Percentiles rank a stretch among this genome's conserved stretches.
Evolutionary conservation across 1,140 invertebrate genomes (phyloP).

Genomic region (Drosophila trapezifrons): DNA sequence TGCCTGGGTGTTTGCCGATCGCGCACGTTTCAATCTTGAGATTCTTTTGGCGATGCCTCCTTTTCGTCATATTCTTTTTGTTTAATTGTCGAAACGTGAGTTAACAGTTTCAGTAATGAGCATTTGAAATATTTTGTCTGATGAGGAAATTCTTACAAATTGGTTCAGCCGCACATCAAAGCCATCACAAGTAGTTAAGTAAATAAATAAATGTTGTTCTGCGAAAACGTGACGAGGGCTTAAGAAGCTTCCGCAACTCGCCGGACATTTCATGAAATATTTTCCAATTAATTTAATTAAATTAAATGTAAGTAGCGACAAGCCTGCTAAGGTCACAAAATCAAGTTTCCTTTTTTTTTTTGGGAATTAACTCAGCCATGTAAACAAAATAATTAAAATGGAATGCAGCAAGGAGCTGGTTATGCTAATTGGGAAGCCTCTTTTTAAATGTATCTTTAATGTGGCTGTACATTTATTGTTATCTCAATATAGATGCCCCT

Average conservation of each 20-base stretch:
- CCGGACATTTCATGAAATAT: slow-evolving; percentile 1
- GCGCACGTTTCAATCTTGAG: slow-evolving; percentile 69
- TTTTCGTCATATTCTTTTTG: slow-evolving; percentile 23
- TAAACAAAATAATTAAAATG: slow-evolving; percentile 64
- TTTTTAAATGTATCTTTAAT: slow-evolving; percentile 16
- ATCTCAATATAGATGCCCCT: slow-evolving; percentile 83
- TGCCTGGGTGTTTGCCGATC: slow-evolving; percentile 62
- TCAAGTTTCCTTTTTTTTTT: slow-evolving; percentile 47
- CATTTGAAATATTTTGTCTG: slow-evolving; percentile 56
- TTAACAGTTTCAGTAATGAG: slow-evolving; percentile 75
- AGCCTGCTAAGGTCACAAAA: slow-evolving; percentile 33
- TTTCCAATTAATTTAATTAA: slow-evolving; percentile 48
- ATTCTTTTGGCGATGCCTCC: slow-evolving; percentile 55
- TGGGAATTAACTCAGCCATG: slow-evolving; percentile 15
- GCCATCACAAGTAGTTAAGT: slow-evolving; percentile 35
- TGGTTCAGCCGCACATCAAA: slow-evolving; percentile 56
- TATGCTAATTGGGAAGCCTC: slow-evolving; percentile 54
- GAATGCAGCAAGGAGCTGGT: slow-evolving; percentile 47
- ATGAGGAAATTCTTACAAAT: slow-evolving; percentile 73
- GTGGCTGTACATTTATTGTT: slow-evolving; percentile 29
- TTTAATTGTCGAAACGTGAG: slow-evolving; percentile 77
- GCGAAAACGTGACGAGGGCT: slow-evolving; percentile 38
- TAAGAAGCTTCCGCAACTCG: slow-evolving; percentile 50
- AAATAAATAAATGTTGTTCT: slow-evolving; percentile 57
- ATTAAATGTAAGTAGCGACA: slow-evolving; percentile 46